phyloP scores from a whole-genome alignment of 2,888 invertebrate species.

The Patella ulyssiponensis region DNA sequence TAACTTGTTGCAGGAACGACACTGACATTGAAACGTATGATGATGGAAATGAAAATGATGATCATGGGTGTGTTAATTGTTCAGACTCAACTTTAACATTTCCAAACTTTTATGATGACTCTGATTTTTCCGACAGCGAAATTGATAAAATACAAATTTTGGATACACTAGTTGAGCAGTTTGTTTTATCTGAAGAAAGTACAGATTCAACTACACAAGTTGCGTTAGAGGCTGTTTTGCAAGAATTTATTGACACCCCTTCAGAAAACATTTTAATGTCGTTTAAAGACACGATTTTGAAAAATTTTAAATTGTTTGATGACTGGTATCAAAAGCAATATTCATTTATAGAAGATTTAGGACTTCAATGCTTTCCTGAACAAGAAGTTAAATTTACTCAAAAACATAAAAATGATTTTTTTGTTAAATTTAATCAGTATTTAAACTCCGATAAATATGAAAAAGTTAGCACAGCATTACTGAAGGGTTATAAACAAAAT shows the following conservation, averaged over 20 bases:
- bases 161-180: not conserved
- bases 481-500: not conserved
- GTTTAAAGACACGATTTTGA: not conserved
- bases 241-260: conserved; percentile 16
- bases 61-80: conserved; percentile 3
- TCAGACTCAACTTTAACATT: not conserved
- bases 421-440: not conserved
- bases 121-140: conserved; percentile 25
- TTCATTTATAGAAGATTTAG: not conserved
- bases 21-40: not conserved
- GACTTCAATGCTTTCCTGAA: not conserved
- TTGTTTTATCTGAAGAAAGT: not conserved
- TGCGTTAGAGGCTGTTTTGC: not conserved
- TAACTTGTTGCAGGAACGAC: conserved; percentile 17
- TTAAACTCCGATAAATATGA: not conserved
- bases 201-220: too few species aligned
- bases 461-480: not conserved
- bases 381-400: not conserved
- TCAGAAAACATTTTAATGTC: not conserved
- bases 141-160: conserved; percentile 12
- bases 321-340: not conserved
- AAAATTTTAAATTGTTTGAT: too few species aligned
- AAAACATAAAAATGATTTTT: too few species aligned
- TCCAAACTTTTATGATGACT: not conserved
- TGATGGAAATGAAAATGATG: conserved; percentile 1